Conservation (phyloP, 2,113 vertebrate genomes). For the Bujurquina vittata region DNA sequence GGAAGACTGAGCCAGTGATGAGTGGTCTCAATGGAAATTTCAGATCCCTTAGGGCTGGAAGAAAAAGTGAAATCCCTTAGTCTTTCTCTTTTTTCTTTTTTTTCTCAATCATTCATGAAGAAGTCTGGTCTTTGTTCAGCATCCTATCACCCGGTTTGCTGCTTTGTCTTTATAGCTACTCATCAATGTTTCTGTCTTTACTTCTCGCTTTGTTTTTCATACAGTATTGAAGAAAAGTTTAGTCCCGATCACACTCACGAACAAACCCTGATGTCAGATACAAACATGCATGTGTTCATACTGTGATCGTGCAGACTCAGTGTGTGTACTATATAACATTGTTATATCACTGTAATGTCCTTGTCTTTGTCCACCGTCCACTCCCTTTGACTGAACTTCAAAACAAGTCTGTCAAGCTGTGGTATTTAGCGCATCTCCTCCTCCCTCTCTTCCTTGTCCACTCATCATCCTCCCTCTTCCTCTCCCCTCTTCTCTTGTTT, state of each 20-base stretch:
- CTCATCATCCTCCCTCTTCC: not conserved
- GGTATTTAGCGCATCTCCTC: conserved; percentile 17
- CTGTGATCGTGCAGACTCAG: not conserved
- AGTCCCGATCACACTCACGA: not conserved
- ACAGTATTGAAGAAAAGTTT: not conserved
- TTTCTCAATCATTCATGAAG: conserved; percentile 63
- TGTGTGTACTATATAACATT: not conserved
- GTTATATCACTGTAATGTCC: not conserved
- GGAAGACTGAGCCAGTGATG: conserved; percentile 50
- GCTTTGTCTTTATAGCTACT: conserved; percentile 18
- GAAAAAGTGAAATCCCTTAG: conserved; percentile 61
- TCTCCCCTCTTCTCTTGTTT: not conserved
- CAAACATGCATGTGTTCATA: not conserved
- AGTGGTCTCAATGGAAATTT: conserved; percentile 72
- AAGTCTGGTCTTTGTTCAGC: conserved; percentile 45
- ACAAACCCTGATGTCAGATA: not conserved
- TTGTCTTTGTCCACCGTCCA: conserved; percentile 6
- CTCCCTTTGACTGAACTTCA: conserved; percentile 8
- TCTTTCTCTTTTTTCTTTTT: conserved; percentile 44
- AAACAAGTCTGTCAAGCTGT: conserved; percentile 14
- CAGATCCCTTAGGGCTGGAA: conserved; percentile 62
- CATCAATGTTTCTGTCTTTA: not conserved
- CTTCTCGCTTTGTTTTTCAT: not conserved
- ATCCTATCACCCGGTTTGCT: conserved; percentile 3
- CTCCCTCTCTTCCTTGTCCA: not conserved